Conservation (phyloP, 2,797 vertebrate genomes). For the Thunnus albacares region DNA sequence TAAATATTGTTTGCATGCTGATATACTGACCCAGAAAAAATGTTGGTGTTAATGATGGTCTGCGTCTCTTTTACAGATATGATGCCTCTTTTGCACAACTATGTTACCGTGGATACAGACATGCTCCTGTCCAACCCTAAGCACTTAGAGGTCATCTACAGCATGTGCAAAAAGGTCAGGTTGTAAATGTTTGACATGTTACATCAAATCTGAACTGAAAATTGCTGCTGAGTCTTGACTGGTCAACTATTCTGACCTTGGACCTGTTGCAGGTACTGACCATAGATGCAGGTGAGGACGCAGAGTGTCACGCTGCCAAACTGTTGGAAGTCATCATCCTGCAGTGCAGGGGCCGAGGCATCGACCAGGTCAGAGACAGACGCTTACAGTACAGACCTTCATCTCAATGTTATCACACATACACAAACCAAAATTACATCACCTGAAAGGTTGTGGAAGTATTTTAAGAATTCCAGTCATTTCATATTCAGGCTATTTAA, state of each 20-base stretch:
- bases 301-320: conserved; percentile 97
- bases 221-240: not conserved
- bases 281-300: conserved; percentile 94
- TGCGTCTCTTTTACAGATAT: conserved; percentile 88
- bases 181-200: not conserved
- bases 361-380: conserved; percentile 91
- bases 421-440: too few relatives aligned
- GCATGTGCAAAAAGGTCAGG: conserved; percentile 98
- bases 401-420: too few relatives aligned
- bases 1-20: conserved; percentile 3
- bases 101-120: conserved; percentile 95
- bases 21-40: not conserved
- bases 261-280: conserved; percentile 89
- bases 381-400: too few relatives aligned
- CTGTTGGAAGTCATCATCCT: conserved; percentile 97
- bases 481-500: too few relatives aligned
- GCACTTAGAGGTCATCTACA: conserved; percentile 96
- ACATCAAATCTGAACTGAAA: not conserved
- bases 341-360: conserved; percentile 94
- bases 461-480: too few relatives aligned
- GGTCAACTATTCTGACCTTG: conserved; percentile 1
- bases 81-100: conserved; percentile 99
- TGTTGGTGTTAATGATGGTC: not conserved
- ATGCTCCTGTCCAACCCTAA: conserved; percentile 94
- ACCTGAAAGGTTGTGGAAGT: too few relatives aligned